These are phyloP conservation scores for Cordilura impudica DNA, from an alignment of 2,888 invertebrate species.

Conservation along the genomic window DNA sequence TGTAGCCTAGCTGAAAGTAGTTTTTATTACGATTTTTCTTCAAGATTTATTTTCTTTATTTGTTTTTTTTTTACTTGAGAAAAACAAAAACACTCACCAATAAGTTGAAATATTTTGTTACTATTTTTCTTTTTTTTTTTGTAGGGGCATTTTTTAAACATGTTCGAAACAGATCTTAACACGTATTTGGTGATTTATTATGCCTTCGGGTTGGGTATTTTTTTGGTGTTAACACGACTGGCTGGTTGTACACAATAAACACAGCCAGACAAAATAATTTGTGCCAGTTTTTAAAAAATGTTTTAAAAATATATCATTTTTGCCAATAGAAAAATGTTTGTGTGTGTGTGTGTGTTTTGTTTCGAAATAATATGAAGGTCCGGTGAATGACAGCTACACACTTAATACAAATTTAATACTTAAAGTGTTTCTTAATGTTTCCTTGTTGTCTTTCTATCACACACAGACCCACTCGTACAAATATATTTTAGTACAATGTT, in stretches of 20 bases:
- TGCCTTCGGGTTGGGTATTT: slow-evolving; percentile 21
- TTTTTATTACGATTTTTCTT: background rate
- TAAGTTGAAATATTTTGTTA: background rate
- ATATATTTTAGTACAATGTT: too few relatives aligned
- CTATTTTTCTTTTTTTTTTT: background rate
- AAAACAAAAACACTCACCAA: background rate
- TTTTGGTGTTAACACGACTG: background rate
- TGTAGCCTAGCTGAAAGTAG: background rate
- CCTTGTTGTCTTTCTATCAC: too few relatives aligned
- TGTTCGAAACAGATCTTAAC: slow-evolving; percentile 34
- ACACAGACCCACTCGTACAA: too few relatives aligned
- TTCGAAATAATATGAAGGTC: background rate
- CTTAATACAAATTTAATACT: too few relatives aligned
- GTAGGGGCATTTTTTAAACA: background rate
- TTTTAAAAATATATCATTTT: background rate
- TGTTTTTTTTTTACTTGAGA: background rate
- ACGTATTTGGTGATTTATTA: slow-evolving; percentile 50
- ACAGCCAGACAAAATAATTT: background rate
- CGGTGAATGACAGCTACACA: too few relatives aligned
- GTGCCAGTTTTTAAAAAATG: background rate
- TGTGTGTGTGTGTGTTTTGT: background rate
- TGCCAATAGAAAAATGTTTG: background rate
- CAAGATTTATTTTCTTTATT: slow-evolving; percentile 6
- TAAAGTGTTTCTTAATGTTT: too few relatives aligned
- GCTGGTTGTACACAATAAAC: background rate